phyloP scores from a whole-genome alignment of 2,113 vertebrate genomes.

The Ramphastos sulfuratus region DNA sequence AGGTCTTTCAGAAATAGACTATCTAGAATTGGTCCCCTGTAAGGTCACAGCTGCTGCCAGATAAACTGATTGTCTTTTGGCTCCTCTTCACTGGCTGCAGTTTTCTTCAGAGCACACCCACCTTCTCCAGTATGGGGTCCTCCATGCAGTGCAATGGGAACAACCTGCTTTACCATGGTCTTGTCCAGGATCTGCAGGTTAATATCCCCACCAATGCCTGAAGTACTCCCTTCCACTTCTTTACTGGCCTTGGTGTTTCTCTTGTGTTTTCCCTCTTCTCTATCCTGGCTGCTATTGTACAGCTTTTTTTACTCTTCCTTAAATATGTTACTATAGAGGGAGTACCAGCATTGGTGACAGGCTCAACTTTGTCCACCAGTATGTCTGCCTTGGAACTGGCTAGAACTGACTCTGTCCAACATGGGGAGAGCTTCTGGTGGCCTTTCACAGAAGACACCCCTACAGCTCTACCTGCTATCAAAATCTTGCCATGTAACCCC shows the following conservation, averaged over 20 bases:
- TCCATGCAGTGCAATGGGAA: not conserved
- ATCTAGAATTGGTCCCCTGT: accelerated
- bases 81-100: not conserved
- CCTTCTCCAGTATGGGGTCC: accelerated
- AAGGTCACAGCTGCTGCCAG: not conserved
- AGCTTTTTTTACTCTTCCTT: not conserved
- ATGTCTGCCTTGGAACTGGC: accelerated
- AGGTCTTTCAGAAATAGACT: not conserved
- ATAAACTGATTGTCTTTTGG: accelerated
- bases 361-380: not conserved
- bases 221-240: not conserved
- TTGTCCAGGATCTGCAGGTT: not conserved
- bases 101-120: not conserved
- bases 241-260: not conserved
- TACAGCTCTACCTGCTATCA: not conserved
- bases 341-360: accelerated
- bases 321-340: not conserved
- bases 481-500: not conserved
- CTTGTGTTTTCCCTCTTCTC: not conserved
- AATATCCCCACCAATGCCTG: not conserved
- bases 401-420: not conserved
- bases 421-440: not conserved
- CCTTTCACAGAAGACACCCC: not conserved
- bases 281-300: not conserved
- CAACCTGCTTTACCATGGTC: too few relatives aligned